Conservation (phyloP, 2,888 invertebrate genomes). For the Ophion costatus region DNA sequence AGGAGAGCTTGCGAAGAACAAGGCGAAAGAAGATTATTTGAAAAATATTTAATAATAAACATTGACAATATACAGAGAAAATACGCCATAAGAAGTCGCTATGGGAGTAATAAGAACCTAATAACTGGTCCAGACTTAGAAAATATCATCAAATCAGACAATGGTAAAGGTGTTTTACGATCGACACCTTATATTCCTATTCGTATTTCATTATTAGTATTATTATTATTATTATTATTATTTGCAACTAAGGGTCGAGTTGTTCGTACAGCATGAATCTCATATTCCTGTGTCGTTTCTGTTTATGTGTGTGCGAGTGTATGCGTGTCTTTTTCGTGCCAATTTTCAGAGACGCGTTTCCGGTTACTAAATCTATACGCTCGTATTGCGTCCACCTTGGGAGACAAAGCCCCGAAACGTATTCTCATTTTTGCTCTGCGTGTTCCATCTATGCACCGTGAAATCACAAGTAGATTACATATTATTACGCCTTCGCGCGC, state of each 20-base stretch:
- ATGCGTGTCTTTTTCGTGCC: slow-evolving; percentile 49
- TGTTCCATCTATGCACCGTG: slow-evolving; percentile 58
- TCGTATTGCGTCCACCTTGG: slow-evolving; percentile 44
- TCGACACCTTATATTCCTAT: slow-evolving; percentile 76
- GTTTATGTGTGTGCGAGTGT: slow-evolving; percentile 5
- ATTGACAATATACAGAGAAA: slow-evolving; percentile 83
- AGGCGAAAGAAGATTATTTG: slow-evolving; percentile 75
- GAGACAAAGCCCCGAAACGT: slow-evolving; percentile 26
- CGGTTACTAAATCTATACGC: slow-evolving; percentile 26
- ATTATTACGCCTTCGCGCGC: slow-evolving; percentile 59
- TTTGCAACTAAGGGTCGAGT: slow-evolving; percentile 76
- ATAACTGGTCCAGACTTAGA: slow-evolving; percentile 82
- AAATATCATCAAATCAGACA: slow-evolving; percentile 83
- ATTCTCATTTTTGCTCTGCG: slow-evolving; percentile 22
- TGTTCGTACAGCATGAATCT: slow-evolving; percentile 68
- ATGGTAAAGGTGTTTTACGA: slow-evolving; percentile 77
- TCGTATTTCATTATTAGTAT: slow-evolving; percentile 67
- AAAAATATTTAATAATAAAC: slow-evolving; percentile 84
- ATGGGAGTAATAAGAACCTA: slow-evolving; percentile 82
- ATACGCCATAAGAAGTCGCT: slow-evolving; percentile 83
- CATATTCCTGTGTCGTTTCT: slow-evolving; percentile 49
- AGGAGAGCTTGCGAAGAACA: neutral
- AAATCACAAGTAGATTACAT: slow-evolving; percentile 56
- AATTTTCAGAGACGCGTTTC: slow-evolving; percentile 45
- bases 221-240: slow-evolving; percentile 61